Conservation (phyloP, 2,113 vertebrate genomes). For the Phrynocephalus versicolor region DNA sequence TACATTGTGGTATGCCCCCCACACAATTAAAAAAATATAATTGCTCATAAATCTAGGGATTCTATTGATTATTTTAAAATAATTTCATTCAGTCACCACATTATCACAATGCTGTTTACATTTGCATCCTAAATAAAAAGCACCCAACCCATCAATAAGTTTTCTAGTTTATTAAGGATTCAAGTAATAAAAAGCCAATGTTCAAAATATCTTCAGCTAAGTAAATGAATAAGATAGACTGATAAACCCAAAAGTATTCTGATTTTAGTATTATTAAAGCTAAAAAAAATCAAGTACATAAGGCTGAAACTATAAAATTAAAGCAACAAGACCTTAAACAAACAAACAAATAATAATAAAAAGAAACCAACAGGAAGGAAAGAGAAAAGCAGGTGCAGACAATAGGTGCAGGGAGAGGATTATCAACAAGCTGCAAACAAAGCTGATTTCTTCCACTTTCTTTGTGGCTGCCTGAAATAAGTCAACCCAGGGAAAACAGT, state of each 20-base stretch:
- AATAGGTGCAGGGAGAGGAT: too few species aligned
- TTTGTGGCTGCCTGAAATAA: too few species aligned
- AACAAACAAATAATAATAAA: too few species aligned
- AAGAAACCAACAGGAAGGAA: too few species aligned
- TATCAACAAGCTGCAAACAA: too few species aligned
- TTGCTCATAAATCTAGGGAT: constrained; percentile 2
- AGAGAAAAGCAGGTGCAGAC: too few species aligned
- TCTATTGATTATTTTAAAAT: background rate
- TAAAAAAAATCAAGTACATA: too few species aligned
- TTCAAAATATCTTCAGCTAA: background rate
- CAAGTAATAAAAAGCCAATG: background rate
- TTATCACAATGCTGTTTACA: background rate
- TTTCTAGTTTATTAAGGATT: background rate
- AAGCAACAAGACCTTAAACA: too few species aligned
- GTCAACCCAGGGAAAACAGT: too few species aligned
- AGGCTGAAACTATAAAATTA: too few species aligned
- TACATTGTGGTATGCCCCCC: background rate
- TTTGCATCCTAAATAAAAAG: background rate
- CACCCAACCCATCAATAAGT: background rate
- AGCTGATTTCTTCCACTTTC: too few species aligned
- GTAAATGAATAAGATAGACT: background rate
- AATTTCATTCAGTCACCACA: background rate
- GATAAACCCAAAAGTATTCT: background rate
- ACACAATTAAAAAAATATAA: background rate
- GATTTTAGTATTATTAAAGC: too few species aligned